phyloP scores from a whole-genome alignment of 1,140 invertebrate genomes.

The Leptinotarsa undecemlineata region DNA sequence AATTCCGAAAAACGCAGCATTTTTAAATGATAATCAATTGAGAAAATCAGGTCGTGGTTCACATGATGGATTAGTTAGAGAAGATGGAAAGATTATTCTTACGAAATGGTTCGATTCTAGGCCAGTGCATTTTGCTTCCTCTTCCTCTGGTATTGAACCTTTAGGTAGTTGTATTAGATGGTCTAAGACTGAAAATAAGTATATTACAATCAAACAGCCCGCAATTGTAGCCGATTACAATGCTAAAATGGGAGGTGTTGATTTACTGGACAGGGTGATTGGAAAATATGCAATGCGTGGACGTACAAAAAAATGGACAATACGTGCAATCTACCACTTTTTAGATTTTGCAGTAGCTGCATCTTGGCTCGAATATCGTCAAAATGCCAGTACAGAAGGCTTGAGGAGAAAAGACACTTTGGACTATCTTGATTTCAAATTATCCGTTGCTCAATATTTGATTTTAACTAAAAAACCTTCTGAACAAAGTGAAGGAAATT shows the following conservation, averaged over 20 bases:
- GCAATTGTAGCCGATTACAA: conserved; percentile 27
- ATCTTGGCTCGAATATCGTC: conserved; percentile 29
- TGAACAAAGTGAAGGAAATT: background rate
- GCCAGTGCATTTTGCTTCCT: conserved; percentile 24
- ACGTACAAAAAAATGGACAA: conserved; percentile 29
- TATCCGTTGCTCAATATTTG: background rate
- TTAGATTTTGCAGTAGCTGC: conserved; percentile 34
- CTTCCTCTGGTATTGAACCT: conserved; percentile 12
- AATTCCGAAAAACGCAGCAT: conserved; percentile 24
- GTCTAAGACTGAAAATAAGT: conserved; percentile 19
- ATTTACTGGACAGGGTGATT: conserved; percentile 24
- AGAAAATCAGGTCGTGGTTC: conserved; percentile 27
- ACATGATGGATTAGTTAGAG: conserved; percentile 27
- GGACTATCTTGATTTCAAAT: background rate
- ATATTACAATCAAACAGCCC: conserved; percentile 9
- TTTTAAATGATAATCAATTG: conserved; percentile 25
- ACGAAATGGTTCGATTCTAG: conserved; percentile 25
- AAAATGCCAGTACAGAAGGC: conserved; percentile 9
- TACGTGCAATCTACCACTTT: conserved; percentile 32
- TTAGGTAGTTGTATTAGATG: conserved; percentile 17
- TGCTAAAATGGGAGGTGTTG: conserved; percentile 23
- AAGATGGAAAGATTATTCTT: conserved; percentile 26
- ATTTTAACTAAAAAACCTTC: too few species aligned
- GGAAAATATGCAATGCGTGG: conserved; percentile 30
- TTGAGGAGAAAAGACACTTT: background rate